Evolutionary conservation across 2,113 vertebrate species (phyloP).

Genomic region (Polypterus senegalus): DNA sequence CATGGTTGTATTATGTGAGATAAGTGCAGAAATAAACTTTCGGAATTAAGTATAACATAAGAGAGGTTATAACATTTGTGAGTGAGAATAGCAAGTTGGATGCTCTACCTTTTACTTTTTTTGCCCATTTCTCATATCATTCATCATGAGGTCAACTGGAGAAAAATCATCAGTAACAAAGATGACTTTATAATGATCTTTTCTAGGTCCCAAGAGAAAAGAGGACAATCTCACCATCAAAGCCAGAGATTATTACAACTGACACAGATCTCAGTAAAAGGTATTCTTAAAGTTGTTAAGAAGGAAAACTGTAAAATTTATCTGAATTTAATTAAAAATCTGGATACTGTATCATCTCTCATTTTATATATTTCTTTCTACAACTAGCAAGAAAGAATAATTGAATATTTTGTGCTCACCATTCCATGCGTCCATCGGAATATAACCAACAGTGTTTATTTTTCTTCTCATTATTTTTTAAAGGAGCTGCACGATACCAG

Average conservation of each 20-base stretch:
- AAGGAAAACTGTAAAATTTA: background rate
- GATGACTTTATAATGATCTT: slow-evolving; percentile 44
- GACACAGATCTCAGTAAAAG: slow-evolving; percentile 94
- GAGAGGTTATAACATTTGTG: slow-evolving; percentile 47
- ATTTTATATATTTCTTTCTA: too few species aligned
- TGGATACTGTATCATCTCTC: too few species aligned
- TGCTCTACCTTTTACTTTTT: background rate
- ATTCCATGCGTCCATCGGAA: too few species aligned
- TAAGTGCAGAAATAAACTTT: too few species aligned
- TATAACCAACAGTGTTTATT: slow-evolving; percentile 2
- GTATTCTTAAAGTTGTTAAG: slow-evolving; percentile 36
- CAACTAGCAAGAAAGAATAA: too few species aligned
- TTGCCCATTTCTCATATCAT: too few species aligned
- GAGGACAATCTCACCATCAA: slow-evolving; percentile 66
- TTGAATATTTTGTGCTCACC: too few species aligned
- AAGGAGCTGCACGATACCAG: slow-evolving; percentile 60
- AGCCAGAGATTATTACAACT: slow-evolving; percentile 72
- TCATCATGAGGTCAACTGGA: too few species aligned
- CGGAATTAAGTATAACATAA: too few species aligned
- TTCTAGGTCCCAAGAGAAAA: slow-evolving; percentile 85
- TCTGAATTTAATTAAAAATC: too few species aligned
- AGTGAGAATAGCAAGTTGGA: slow-evolving; percentile 16
- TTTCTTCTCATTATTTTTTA: slow-evolving; percentile 13
- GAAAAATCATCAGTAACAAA: too few species aligned
- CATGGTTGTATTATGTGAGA: too few species aligned